Percentiles rank a stretch among this genome's conserved stretches.
Evolutionary conservation across 2,797 vertebrate genomes (phyloP).

Genomic region (Nyctalus aviator): DNA sequence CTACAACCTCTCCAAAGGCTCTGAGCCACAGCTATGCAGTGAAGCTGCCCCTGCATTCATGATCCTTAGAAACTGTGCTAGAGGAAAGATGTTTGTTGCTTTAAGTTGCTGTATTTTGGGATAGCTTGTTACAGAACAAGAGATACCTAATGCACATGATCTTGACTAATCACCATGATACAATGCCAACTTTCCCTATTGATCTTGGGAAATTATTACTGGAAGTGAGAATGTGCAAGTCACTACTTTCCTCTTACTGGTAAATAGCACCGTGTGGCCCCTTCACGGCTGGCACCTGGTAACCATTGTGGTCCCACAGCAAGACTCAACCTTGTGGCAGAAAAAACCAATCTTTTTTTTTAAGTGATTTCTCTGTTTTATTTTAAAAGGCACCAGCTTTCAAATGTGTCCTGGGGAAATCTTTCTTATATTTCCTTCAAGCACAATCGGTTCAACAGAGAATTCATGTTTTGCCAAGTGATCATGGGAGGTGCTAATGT

Average conservation of each 20-base stretch:
- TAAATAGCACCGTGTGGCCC: not conserved
- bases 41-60: not conserved
- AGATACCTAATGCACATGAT: not conserved
- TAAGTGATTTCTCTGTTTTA: constrained; percentile 55
- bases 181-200: not conserved
- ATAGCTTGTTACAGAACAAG: not conserved
- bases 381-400: constrained; percentile 52
- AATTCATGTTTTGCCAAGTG: constrained; percentile 22
- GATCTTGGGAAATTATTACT: not conserved
- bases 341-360: constrained; percentile 50
- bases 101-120: not conserved
- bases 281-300: not conserved
- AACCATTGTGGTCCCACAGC: not conserved
- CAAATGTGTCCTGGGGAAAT: constrained; percentile 26
- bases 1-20: not conserved
- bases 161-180: not conserved
- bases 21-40: not conserved
- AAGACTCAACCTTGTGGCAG: not conserved
- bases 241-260: not conserved
- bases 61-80: not conserved
- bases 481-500: constrained; percentile 1
- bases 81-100: not conserved
- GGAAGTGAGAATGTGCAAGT: not conserved
- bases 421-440: constrained; percentile 42
- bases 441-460: constrained; percentile 60